Evolutionary conservation across 2,113 vertebrate species (phyloP), one percentile per base, ranked within the genome.

Genomic region (Cebus imitator): DNA sequence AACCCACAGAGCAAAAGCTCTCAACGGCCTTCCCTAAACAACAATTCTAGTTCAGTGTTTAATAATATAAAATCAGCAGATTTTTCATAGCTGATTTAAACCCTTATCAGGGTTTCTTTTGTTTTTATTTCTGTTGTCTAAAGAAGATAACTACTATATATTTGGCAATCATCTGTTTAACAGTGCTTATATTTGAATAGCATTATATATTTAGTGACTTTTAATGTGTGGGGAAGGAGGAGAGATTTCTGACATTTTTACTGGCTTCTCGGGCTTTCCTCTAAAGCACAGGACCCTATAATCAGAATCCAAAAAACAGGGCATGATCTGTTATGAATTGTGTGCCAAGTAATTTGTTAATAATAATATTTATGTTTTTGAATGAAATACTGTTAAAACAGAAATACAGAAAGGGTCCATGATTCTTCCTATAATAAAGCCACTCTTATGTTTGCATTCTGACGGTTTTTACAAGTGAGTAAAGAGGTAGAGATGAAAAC

Each of bases 71-170:
- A 87, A 61, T 79, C 66, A 85, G 52, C 7, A 61, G 40, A 73
- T 80, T 94, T 94, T 96, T 97, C 91, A 95, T 32, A 92, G 81
- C 48, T 88, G 43, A 90, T 70, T 64, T 58, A 73, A 96, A 87
- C 73, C 50, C 58, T 80, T 91, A 88, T 75, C 18, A 35, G 61
- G 27, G 6, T 45, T 81, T 88, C 25, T 50, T 91, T 93, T 80
- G 48, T 76, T 75, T 43, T 91, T 87, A 72, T 12, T 72, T 58
- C 75, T 83, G 20, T 35, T 58, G 70, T 52, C 45, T 23, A 68
- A 82, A 85, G 40, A 83, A 61, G 70, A 87, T 3, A 89, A 25
- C 48, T 88, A 82, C 87, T 96, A n/a, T 55, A 18, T 78, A 72
- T 90, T 72, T 91, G 82, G 70, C 57, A 87, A 55, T 43, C 72